Base-by-base conservation (phyloP, 2,113 vertebrate species). In the Scopus umbretta region DNA sequence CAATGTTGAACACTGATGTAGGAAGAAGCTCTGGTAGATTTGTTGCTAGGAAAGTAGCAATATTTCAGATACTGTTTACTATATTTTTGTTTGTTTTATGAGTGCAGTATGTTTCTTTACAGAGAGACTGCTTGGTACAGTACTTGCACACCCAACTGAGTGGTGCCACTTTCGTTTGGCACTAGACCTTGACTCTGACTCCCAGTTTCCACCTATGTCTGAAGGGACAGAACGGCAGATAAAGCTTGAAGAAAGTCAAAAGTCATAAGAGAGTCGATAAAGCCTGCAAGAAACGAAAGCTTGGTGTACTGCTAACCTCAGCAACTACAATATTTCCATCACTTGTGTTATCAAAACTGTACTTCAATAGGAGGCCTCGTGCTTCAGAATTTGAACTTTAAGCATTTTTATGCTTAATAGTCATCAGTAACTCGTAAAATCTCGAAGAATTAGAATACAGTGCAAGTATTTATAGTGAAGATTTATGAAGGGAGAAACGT, bases 291-390 rank as follows among this genome's bases (percentile, higher is more conserved):
- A 49, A 56, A 73, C 26, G 11, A 47, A 30, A 75, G 47, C 7
- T 15, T 38, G n/a, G 26, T 22, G 55, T 23, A 63, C 4, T 2
- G 10, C 36, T 68, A 43, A 53, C 40, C 36, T 66, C 52, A 62
- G 23, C 40, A 55, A 36, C 52, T 43, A 47, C 29, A 45, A 1
- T 34, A 40, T 52, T 81, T 56, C 42, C 25, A 71, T 25, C 38
- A 30, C 17, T 13, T 0, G 0, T 18, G 22, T 58, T 61, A 26
- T 2, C 65, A 11, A 76, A 80, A 55, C 58, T n/a, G 23, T 14
- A 25, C 16, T 81, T 88, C 27, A 45, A 3, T 32, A 18, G 42
- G 34, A 72, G 29, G 21, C 18, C 36, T 70, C 2, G 1, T 2
- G 6, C 42, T 52, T 70, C 62, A 38, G 11, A 71, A 72, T 43